These are phyloP conservation scores for Littorina saxatilis DNA, from an alignment of 1,140 invertebrate species.

Conservation along the genomic window DNA sequence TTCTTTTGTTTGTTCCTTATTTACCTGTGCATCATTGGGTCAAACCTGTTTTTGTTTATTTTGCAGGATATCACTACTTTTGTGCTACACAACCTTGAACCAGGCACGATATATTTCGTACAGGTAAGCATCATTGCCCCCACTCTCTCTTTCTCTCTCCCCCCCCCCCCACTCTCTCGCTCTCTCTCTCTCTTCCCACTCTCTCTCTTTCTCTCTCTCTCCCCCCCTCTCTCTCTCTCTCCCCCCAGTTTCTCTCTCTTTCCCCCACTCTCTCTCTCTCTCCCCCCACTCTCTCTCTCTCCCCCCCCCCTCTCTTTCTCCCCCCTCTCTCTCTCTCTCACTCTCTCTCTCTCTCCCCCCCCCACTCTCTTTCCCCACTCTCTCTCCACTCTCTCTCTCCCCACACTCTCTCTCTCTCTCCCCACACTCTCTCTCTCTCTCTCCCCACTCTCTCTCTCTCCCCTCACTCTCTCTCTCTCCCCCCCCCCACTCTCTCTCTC, in stretches of 20 bases:
- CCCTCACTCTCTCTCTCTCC: not conserved
- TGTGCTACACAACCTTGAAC: slow-evolving; percentile 8
- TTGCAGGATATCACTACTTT: slow-evolving; percentile 21
- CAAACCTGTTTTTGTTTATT: no score
- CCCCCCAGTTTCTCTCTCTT: not conserved
- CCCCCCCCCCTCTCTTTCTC: not conserved
- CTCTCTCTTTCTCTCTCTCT: not conserved
- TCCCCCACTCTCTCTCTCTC: not conserved
- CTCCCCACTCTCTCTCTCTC: no score
- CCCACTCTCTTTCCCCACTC: not conserved
- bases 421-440: no score
- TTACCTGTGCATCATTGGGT: no score
- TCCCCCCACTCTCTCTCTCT: not conserved
- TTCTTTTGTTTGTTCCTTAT: no score
- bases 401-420: no score
- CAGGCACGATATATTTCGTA: slow-evolving; percentile 44
- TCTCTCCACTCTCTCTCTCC: no score
- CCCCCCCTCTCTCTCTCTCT: not conserved
- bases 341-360: not conserved
- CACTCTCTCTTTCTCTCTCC: not conserved
- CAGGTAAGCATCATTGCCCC: slow-evolving; percentile 29
- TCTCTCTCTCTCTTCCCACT: not conserved
- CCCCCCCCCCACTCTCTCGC: not conserved
- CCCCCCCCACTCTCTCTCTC: not conserved
- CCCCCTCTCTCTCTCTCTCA: not conserved